Evolutionary conservation across 2,113 vertebrate species (phyloP), one percentile per base, ranked within the genome.

Genomic region (Nycticryphes semicollaris): DNA sequence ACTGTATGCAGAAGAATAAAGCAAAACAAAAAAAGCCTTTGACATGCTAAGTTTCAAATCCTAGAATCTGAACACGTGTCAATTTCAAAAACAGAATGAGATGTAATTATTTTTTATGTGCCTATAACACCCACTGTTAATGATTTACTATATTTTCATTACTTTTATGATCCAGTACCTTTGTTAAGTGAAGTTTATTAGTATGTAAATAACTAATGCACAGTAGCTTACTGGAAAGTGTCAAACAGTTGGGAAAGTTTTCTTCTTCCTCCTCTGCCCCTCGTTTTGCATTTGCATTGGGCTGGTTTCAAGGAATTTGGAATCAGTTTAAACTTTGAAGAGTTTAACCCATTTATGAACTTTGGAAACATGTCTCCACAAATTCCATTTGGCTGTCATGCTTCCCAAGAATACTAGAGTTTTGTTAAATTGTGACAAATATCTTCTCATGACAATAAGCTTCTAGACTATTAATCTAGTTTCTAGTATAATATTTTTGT

Each of bases 291-390:
- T 92, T 85, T 91, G 24, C 17, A 80, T 95, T 93, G 57, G 41
- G 28, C 39, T 92, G 18, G 19, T 77, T 89, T 92, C 80, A 93
- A 91, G 48, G 35, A 79, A 85, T 78, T 94, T 96, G 39, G 70
- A 80, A 85, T 92, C 63, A 51, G 24, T 84, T 89, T 78, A 84
- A 87, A 69, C 54, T 64, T 89, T 66, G 70, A 43, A 63, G 30
- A 24, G 9, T 87, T 97, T 87, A 95, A 96, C 77, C 68, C 51
- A 30, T 88, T 91, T 84, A 48, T 83, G 67, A 92, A 84, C 80
- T 87, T 54, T 74, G 47, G 56, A 74, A 88, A 74, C 31, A 33
- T 3, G 8, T 72, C 45, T 81, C 53, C 57, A 67, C 64, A 48
- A 50, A 86, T 81, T 79, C 45, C 24, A 3, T 5, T 37, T 63